Evolutionary conservation across 2,888 invertebrate species (phyloP), one percentile per base, ranked within the genome.

Genomic region (Pterostichus niger): DNA sequence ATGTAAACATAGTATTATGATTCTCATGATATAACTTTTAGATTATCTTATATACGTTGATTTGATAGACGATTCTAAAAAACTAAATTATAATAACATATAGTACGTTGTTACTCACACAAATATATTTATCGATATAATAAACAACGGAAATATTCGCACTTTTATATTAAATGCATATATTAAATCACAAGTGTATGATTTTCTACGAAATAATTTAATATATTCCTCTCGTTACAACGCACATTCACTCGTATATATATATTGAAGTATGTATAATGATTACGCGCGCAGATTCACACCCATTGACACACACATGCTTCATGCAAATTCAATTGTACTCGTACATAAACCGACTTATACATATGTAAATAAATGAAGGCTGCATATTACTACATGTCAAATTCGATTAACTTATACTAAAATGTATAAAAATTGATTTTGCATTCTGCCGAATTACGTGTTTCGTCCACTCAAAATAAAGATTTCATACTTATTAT

Each of bases 41-140:
- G 15, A 24, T 73, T 78, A 78, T 73, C 9, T 76, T 24, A 59
- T 79, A 79, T 44, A 79, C 44, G 44, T 79, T 46, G 15, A 64
- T 64, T 46, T 46, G n/a, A 35, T 54, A 78, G 9, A 59, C 35
- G 31, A 78, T 13, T 78, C 46, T 80, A 80, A 54, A 79, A 71
- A 52, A 52, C 68, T 68, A 68, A 71, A 80, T 46, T 52, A 54
- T 54, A 33, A n/a, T 54, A 64, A 79, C 79, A 79, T 79, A 46
- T 68, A 80, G 80, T 80, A 80, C 80, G 80, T 49, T 54, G 11
- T 80, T 71, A 80, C 71, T 71, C 80, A 80, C 71, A 80, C 80
- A 71, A 40, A 71, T 40, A 40, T 40, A 73, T 17, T 24, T 15
- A 17, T 78, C 54, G 76, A 54, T 71, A 35, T 64, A 52, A 77